Evolutionary conservation across 2,797 vertebrate species (phyloP).

Genomic region (Galaxias olidus): DNA sequence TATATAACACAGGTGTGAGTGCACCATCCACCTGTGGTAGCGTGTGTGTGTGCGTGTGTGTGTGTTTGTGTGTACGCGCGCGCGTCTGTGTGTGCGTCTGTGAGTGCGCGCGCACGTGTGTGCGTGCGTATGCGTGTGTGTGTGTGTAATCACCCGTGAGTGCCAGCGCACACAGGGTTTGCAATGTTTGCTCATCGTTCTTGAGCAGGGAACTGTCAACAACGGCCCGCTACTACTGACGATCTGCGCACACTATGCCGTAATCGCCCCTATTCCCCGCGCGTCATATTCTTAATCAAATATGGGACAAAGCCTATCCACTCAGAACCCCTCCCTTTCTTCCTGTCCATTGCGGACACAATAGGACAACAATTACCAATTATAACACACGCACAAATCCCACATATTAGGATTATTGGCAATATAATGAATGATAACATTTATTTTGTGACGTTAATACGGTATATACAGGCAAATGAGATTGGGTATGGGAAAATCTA

Average conservation of each 20-base stretch:
- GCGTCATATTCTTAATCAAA: conserved; percentile 70
- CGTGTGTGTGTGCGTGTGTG: conserved; percentile 23
- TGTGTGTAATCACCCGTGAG: conserved; percentile 47
- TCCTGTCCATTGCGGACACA: conserved; percentile 16
- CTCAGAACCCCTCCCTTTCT: conserved; percentile 25
- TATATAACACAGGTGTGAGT: conserved; percentile 36
- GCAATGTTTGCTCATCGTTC: conserved; percentile 66
- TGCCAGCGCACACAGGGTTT: conserved; percentile 46
- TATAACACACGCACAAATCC: too few relatives aligned
- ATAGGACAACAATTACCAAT: background rate
- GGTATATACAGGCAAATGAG: too few relatives aligned
- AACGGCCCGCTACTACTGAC: conserved; percentile 60
- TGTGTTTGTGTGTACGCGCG: conserved; percentile 17
- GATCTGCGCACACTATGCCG: conserved; percentile 58
- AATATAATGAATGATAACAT: too few relatives aligned
- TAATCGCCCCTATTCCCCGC: conserved; percentile 50
- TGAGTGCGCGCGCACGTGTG: conserved; percentile 11
- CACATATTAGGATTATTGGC: too few relatives aligned
- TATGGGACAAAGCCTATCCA: conserved; percentile 49
- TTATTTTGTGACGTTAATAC: too few relatives aligned
- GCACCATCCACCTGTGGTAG: conserved; percentile 33
- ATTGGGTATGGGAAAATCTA: too few relatives aligned
- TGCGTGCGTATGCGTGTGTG: conserved; percentile 9
- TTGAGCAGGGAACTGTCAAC: conserved; percentile 73
- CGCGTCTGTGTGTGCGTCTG: conserved; percentile 20